phyloP scores from a whole-genome alignment of 2,888 invertebrate genomes.

The Drosophila siamana region DNA sequence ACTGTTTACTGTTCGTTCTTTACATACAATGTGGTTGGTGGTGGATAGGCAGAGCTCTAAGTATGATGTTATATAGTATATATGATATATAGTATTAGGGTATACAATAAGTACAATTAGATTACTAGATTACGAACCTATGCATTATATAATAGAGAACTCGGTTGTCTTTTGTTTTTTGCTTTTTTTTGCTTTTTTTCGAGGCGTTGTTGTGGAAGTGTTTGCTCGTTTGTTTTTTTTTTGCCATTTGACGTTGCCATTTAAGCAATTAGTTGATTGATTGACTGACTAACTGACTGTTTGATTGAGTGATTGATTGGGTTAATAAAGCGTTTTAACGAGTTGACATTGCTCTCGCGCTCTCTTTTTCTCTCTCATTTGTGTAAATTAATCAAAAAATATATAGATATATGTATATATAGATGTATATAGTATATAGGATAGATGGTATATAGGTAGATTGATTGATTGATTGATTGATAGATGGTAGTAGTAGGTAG shows the following conservation, averaged over 20 bases:
- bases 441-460: slow-evolving; percentile 17
- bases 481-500: slow-evolving; percentile 27
- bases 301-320: slow-evolving; percentile 21
- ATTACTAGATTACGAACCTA: slow-evolving; percentile 53
- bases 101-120: slow-evolving; percentile 47
- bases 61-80: slow-evolving; percentile 4
- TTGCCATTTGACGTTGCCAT: slow-evolving; percentile 43
- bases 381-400: slow-evolving; percentile 72
- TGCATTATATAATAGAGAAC: slow-evolving; percentile 56
- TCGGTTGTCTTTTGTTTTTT: slow-evolving; percentile 53
- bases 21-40: slow-evolving; percentile 16
- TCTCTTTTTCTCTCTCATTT: slow-evolving; percentile 17
- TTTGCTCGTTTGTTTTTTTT: slow-evolving; percentile 12
- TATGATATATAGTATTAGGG: slow-evolving; percentile 7
- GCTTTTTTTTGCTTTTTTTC: slow-evolving; percentile 29
- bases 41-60: slow-evolving; percentile 16
- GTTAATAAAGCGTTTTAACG: slow-evolving; percentile 67
- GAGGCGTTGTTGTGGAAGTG: slow-evolving; percentile 12
- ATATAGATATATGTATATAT: slow-evolving; percentile 43
- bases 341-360: slow-evolving; percentile 31
- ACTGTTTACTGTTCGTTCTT: slow-evolving; percentile 10
- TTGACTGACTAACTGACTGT: slow-evolving; percentile 10
- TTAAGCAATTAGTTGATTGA: slow-evolving; percentile 25
- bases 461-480: slow-evolving; percentile 15
- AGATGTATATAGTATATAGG: slow-evolving; percentile 25